A percentile compares a stretch with the other conserved stretches of the same genome.
phyloP scores from a whole-genome alignment of 1,140 invertebrate species.

The Orussus abietinus region DNA sequence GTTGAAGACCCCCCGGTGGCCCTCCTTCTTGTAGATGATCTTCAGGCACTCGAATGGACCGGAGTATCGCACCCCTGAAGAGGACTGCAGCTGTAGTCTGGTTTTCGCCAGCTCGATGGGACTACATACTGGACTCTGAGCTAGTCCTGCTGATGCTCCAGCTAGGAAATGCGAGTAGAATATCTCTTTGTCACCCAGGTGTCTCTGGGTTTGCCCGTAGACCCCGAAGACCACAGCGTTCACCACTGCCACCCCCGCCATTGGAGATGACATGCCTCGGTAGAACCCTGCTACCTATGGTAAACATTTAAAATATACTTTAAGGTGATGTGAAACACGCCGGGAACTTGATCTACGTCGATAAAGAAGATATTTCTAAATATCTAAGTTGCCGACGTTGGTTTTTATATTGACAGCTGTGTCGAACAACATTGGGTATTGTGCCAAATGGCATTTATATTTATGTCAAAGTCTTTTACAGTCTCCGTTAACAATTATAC shows the following conservation, averaged over 20 bases:
- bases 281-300: conserved; percentile 64
- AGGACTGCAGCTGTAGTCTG: conserved; percentile 64
- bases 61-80: conserved; percentile 39
- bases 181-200: conserved; percentile 59
- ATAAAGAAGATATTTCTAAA: too few relatives aligned
- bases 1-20: conserved; percentile 66
- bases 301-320: too few relatives aligned
- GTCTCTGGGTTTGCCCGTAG: conserved; percentile 72
- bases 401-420: too few relatives aligned
- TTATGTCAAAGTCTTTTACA: too few relatives aligned
- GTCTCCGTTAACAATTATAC: too few relatives aligned
- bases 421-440: too few relatives aligned
- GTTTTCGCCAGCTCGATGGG: conserved; percentile 89
- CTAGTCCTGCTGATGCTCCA: conserved; percentile 68
- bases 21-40: conserved; percentile 62
- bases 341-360: too few relatives aligned
- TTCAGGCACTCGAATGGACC: conserved; percentile 64
- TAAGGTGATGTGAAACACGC: too few relatives aligned
- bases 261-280: conserved; percentile 79
- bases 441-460: too few relatives aligned
- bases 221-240: conserved; percentile 92
- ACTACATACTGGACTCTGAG: conserved; percentile 76
- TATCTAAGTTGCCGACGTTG: too few relatives aligned
- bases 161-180: conserved; percentile 67
- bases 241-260: conserved; percentile 78